These are phyloP conservation scores for Rhopalosiphum maidis DNA, from an alignment of 1,140 invertebrate genomes.

Conservation along the genomic window DNA sequence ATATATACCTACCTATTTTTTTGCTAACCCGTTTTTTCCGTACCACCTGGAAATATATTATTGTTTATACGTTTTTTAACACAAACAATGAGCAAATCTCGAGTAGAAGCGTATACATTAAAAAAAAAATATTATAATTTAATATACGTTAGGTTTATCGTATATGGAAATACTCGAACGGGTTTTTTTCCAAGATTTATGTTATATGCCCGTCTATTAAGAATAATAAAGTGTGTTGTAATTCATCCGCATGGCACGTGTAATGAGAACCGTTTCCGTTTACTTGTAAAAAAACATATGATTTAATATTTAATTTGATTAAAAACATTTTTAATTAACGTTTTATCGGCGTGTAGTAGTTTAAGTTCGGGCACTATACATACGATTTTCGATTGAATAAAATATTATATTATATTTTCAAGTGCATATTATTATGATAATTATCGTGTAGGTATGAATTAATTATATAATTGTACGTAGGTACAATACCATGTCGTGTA, in stretches of 20 bases:
- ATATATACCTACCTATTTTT: not conserved
- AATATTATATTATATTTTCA: not conserved
- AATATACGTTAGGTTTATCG: not conserved
- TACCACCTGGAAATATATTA: not conserved
- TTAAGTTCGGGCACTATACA: not conserved
- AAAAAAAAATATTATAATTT: not conserved
- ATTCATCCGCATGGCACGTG: accelerated
- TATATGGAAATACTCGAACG: not conserved
- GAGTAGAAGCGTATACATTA: not conserved
- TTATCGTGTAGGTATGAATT: not conserved
- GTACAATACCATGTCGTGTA: not conserved
- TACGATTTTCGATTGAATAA: not conserved
- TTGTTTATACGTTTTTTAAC: not conserved
- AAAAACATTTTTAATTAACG: not conserved
- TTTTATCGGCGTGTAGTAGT: not conserved
- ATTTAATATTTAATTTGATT: not conserved
- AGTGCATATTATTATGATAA: not conserved
- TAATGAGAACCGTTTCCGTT: not conserved
- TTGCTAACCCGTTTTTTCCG: not conserved
- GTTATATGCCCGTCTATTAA: not conserved
- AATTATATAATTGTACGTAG: not conserved
- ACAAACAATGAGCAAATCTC: not conserved
- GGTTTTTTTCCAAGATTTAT: not conserved
- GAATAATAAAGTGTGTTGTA: not conserved
- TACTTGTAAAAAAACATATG: not conserved